These are phyloP conservation scores for Pedionomus torquatus DNA, from an alignment of 2,113 vertebrate species.

Conservation along the genomic window DNA sequence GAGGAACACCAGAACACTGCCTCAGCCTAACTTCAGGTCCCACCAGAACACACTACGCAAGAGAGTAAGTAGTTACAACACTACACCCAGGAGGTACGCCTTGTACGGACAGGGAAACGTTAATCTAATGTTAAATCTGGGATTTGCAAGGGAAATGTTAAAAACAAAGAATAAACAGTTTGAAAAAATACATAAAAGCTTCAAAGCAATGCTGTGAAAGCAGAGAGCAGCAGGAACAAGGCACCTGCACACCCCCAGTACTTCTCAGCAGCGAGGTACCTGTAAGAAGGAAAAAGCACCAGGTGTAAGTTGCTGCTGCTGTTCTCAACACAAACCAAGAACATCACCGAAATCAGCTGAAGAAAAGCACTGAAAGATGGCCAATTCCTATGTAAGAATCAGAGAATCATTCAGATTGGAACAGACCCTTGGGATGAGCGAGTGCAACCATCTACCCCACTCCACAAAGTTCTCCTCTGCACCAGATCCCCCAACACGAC, in stretches of 20 bases:
- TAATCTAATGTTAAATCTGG: slow-evolving; percentile 30
- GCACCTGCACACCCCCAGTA: not conserved
- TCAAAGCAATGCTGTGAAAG: not conserved
- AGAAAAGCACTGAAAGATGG: not conserved
- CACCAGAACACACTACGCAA: not conserved
- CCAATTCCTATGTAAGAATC: rapidly evolving
- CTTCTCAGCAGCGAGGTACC: not conserved
- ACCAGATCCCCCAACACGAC: no score
- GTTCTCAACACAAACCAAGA: not conserved
- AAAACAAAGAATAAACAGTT: slow-evolving; percentile 39
- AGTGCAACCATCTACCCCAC: no score
- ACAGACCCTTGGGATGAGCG: no score
- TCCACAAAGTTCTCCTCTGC: no score
- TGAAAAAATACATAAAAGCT: slow-evolving; percentile 20
- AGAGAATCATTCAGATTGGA: no score
- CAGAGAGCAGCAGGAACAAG: not conserved
- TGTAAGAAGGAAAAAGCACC: not conserved
- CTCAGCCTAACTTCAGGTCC: not conserved
- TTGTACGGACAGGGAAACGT: not conserved
- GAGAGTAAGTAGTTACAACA: not conserved
- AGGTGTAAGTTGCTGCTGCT: not conserved
- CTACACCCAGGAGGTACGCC: not conserved
- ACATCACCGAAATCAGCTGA: not conserved
- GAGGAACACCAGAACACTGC: not conserved
- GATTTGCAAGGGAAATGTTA: slow-evolving; percentile 3